Percentiles rank a stretch among this genome's conserved stretches.
Evolutionary conservation across 2,113 vertebrate genomes (phyloP).

Genomic region (Vimba vimba): DNA sequence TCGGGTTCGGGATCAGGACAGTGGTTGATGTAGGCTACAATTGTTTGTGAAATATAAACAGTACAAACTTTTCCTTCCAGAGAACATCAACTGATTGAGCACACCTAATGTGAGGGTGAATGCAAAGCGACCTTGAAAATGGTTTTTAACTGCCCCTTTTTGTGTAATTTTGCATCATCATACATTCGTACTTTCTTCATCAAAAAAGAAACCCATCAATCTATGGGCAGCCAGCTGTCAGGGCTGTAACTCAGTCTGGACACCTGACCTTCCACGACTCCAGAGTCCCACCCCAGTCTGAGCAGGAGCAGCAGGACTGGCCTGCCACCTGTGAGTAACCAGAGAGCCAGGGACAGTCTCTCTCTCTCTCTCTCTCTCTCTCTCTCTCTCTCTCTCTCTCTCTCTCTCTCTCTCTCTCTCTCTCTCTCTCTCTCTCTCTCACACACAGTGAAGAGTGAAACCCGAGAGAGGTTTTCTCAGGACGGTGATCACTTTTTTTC

Average conservation of each 20-base stretch:
- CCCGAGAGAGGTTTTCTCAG: not conserved
- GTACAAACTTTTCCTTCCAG: not conserved
- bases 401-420: too few relatives aligned
- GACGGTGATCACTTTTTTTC: not conserved
- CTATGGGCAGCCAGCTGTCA: constrained; percentile 14
- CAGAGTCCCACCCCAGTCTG: constrained; percentile 39
- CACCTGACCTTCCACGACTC: constrained; percentile 46
- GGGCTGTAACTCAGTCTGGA: constrained; percentile 48
- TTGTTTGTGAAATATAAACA: constrained; percentile 49
- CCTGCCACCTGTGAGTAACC: constrained; percentile 52
- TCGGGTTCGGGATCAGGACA: constrained; percentile 26
- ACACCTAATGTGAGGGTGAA: not conserved
- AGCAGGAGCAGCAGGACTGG: constrained; percentile 30
- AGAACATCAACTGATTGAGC: constrained; percentile 12
- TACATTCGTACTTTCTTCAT: not conserved
- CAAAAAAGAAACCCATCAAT: constrained; percentile 40
- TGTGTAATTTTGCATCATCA: not conserved
- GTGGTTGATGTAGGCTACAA: not conserved
- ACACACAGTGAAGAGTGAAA: not conserved
- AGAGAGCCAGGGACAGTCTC: constrained; percentile 45
- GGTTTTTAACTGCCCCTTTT: not conserved
- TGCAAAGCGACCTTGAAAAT: constrained; percentile 14
- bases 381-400: too few relatives aligned
- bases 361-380: too few relatives aligned
- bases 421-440: too few relatives aligned